Evolutionary conservation across 2,888 invertebrate genomes (phyloP).

Genomic region (Erebia epiphron): DNA sequence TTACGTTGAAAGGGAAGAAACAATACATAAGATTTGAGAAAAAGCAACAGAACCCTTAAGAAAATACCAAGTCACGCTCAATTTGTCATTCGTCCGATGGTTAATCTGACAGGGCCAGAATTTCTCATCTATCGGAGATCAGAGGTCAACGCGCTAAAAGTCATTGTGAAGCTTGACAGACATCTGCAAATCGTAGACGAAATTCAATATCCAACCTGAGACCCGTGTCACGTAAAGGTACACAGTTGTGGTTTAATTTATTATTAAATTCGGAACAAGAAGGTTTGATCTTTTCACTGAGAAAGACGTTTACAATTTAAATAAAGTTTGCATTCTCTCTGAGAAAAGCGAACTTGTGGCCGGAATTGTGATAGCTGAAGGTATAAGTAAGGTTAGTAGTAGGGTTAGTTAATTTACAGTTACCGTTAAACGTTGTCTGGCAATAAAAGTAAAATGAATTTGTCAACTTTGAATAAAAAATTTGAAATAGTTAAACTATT

Average conservation of each 20-base stretch:
- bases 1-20: not conserved
- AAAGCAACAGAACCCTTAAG: not conserved
- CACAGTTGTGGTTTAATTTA: conserved; percentile 35
- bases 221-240: conserved; percentile 33
- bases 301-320: not conserved
- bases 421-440: no score
- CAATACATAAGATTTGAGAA: conserved; percentile 8
- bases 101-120: conserved; percentile 25
- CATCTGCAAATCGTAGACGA: conserved; percentile 32
- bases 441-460: no score
- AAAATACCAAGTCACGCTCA: conserved; percentile 19
- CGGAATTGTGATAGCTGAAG: no score
- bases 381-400: no score
- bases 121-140: conserved; percentile 24
- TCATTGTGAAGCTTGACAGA: conserved; percentile 27
- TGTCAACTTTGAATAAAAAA: no score
- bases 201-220: conserved; percentile 34
- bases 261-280: conserved; percentile 30
- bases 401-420: no score
- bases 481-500: no score
- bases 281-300: conserved; percentile 33
- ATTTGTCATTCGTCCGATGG: conserved; percentile 25
- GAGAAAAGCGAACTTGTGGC: not conserved
- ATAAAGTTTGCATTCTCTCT: not conserved
- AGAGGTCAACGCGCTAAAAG: conserved; percentile 25